Conservation (phyloP, 1,140 invertebrate genomes). For the Aphelenchoides fujianensis region DNA sequence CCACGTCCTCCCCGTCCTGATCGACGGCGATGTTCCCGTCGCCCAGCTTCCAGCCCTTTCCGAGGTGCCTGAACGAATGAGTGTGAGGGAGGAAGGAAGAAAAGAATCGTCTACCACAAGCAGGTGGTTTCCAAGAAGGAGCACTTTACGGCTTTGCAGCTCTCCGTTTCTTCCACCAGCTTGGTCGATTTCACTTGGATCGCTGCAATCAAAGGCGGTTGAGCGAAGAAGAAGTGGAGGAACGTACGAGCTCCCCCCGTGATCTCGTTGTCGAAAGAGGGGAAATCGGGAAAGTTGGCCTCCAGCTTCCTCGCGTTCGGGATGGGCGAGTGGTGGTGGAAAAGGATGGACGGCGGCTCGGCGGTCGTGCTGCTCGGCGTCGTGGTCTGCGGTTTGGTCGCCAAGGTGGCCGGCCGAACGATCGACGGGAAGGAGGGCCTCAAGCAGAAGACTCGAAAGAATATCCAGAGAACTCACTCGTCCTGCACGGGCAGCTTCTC, state of each 20-base stretch:
- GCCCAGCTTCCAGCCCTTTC: constrained; percentile 20
- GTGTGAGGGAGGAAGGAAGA: background rate
- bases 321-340: background rate
- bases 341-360: background rate
- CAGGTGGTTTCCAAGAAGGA: constrained; percentile 30
- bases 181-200: background rate
- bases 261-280: background rate
- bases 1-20: constrained; percentile 14
- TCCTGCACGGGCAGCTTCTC: constrained; percentile 17
- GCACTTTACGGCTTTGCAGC: constrained; percentile 26
- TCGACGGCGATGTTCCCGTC: constrained; percentile 33
- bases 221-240: constrained; percentile 6
- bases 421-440: background rate
- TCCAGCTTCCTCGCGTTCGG: constrained; percentile 1
- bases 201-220: background rate
- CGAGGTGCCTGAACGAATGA: constrained; percentile 17
- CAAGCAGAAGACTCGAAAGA: background rate
- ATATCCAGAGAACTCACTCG: constrained; percentile 7
- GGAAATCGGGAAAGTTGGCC: constrained; percentile 9
- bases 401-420: background rate
- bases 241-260: background rate
- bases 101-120: constrained; percentile 23
- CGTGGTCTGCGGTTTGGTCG: background rate
- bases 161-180: background rate
- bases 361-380: background rate